Conservation (phyloP, 2,113 vertebrate species). For the Petaurus breviceps region DNA sequence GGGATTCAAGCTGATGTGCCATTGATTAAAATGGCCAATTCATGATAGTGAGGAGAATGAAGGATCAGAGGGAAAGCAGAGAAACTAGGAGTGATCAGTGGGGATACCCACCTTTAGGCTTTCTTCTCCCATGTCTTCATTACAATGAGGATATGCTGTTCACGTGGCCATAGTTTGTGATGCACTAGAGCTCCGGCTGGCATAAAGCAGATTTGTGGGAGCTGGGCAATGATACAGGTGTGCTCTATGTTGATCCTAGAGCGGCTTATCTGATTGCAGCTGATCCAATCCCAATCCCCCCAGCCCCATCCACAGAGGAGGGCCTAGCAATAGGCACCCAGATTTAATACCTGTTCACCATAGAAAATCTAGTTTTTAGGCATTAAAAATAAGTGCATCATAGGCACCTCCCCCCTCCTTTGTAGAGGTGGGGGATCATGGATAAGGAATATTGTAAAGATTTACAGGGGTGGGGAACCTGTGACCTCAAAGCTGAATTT, state of each 20-base stretch:
- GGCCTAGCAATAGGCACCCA: background rate
- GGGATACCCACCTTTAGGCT: background rate
- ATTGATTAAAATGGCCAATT: background rate
- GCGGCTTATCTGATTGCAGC: background rate
- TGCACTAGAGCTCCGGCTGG: background rate
- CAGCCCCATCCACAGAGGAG: background rate
- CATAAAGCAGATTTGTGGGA: background rate
- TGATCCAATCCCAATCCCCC: background rate
- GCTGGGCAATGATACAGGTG: background rate
- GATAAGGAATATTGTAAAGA: background rate
- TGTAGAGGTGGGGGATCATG: background rate
- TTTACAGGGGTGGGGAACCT: no score
- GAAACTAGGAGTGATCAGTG: background rate
- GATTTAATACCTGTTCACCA: background rate
- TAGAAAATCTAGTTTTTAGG: background rate
- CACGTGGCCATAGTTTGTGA: background rate
- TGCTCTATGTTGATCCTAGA: background rate
- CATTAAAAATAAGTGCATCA: background rate
- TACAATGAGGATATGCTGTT: background rate
- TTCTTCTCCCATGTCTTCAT: background rate
- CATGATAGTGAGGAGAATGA: background rate
- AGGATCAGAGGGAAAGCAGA: background rate
- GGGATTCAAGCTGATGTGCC: background rate
- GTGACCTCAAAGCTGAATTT: no score
- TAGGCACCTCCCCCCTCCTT: background rate